phyloP scores from a whole-genome alignment of 2,113 vertebrate genomes.

The Nesogale talazaci region DNA sequence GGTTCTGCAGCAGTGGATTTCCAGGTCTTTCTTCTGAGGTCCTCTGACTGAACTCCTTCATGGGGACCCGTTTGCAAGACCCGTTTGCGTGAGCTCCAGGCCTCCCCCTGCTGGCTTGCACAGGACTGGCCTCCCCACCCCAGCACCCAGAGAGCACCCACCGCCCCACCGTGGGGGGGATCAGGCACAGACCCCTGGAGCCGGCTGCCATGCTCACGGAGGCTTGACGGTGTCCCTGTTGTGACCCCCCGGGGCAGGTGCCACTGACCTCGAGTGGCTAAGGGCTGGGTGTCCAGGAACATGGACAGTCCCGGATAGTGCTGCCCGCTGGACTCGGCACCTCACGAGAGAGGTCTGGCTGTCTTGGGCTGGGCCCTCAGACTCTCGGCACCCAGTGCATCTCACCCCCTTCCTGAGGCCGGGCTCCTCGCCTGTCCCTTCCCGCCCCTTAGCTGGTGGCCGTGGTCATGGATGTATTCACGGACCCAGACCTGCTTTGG shows the following conservation, averaged over 20 bases:
- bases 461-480: conserved; percentile 90
- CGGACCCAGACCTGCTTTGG: conserved; percentile 86
- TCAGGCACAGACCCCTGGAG: too few species aligned
- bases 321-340: background rate
- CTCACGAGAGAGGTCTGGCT: background rate
- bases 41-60: too few species aligned
- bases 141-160: background rate
- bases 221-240: too few species aligned
- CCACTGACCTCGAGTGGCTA: background rate
- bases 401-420: background rate
- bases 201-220: background rate
- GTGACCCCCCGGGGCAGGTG: background rate
- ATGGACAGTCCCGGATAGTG: background rate
- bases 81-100: background rate
- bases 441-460: conserved; percentile 88
- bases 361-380: background rate
- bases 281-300: background rate
- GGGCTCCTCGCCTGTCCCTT: background rate
- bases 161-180: too few species aligned
- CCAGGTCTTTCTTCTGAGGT: too few species aligned
- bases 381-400: too few species aligned
- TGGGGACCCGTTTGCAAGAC: too few species aligned
- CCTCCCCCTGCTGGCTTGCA: background rate
- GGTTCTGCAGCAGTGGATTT: too few species aligned
- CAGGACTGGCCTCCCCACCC: too few species aligned